phyloP scores from a whole-genome alignment of 2,113 vertebrate genomes.

The Montifringilla adamsi region DNA sequence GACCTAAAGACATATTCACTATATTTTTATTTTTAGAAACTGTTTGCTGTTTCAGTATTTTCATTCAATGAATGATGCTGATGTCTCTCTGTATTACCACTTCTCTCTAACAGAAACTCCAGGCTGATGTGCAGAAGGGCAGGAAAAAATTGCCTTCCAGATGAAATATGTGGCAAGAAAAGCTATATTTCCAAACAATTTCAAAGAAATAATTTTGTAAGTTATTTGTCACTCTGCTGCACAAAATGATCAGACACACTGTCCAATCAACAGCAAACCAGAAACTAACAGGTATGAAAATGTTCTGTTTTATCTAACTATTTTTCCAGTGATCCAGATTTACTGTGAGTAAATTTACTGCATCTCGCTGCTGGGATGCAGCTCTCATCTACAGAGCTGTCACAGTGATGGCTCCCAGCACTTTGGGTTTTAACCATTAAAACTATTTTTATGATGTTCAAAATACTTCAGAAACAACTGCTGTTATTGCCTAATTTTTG shows the following conservation, averaged over 20 bases:
- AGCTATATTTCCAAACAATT: conserved; percentile 24
- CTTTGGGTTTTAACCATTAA: not conserved
- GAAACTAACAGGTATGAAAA: not conserved
- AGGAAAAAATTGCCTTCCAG: conserved; percentile 32
- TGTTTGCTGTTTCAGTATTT: conserved; percentile 56
- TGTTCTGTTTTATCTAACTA: not conserved
- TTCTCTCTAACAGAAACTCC: conserved; percentile 43
- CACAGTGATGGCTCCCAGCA: not conserved
- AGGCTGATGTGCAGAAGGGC: conserved; percentile 10
- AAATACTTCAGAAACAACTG: conserved; percentile 32
- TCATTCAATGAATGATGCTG: conserved; percentile 60
- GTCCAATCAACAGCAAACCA: conserved; percentile 21
- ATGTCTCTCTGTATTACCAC: conserved; percentile 56
- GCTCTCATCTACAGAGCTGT: conserved; percentile 7
- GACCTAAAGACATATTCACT: conserved; percentile 56
- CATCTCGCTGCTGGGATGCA: not conserved
- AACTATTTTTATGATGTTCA: not conserved
- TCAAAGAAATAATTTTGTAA: conserved; percentile 32
- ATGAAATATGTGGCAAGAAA: conserved; percentile 21
- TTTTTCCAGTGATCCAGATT: not conserved
- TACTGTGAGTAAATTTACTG: conserved; percentile 19
- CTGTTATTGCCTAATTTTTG: conserved; percentile 14
- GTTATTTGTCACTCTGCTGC: conserved; percentile 25
- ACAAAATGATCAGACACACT: not conserved
- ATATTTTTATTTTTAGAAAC: conserved; percentile 65